Conservation (phyloP, 1,140 invertebrate genomes). For the Melipona quadrifasciata region DNA sequence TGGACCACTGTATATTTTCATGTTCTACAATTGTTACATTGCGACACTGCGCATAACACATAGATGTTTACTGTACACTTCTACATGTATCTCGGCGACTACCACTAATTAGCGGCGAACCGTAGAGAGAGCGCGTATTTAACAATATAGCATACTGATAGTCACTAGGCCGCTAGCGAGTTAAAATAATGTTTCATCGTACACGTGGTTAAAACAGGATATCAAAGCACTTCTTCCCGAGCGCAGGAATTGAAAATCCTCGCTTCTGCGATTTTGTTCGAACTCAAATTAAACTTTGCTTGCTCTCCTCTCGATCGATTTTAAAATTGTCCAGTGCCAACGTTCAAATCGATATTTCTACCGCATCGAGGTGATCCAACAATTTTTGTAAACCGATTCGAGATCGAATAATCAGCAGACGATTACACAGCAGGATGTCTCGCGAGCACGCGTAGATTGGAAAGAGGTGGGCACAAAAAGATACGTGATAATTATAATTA, state of each 20-base stretch:
- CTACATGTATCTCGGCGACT: not conserved
- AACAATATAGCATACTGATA: not conserved
- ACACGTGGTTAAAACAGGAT: not conserved
- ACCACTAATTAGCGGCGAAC: not conserved
- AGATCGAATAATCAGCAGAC: not conserved
- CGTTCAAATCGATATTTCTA: not conserved
- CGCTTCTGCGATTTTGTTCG: not conserved
- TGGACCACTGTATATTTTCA: not conserved
- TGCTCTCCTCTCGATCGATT: constrained; percentile 2
- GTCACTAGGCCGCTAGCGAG: not conserved
- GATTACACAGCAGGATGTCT: not conserved
- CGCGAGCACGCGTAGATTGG: not conserved
- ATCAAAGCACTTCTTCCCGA: not conserved
- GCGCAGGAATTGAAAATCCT: constrained; percentile 18
- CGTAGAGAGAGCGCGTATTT: not conserved
- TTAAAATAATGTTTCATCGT: not conserved
- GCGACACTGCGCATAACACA: not conserved
- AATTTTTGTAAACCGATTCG: constrained; percentile 7
- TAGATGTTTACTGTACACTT: not conserved
- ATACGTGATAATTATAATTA: constrained; percentile 13
- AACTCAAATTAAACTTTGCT: no score
- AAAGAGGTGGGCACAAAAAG: not conserved
- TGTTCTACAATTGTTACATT: not conserved
- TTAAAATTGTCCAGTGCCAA: constrained; percentile 34
- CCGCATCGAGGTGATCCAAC: not conserved